A percentile compares a stretch with the other conserved stretches of the same genome.
Evolutionary conservation across 2,888 invertebrate genomes (phyloP).

Genomic region (Arge pagana): DNA sequence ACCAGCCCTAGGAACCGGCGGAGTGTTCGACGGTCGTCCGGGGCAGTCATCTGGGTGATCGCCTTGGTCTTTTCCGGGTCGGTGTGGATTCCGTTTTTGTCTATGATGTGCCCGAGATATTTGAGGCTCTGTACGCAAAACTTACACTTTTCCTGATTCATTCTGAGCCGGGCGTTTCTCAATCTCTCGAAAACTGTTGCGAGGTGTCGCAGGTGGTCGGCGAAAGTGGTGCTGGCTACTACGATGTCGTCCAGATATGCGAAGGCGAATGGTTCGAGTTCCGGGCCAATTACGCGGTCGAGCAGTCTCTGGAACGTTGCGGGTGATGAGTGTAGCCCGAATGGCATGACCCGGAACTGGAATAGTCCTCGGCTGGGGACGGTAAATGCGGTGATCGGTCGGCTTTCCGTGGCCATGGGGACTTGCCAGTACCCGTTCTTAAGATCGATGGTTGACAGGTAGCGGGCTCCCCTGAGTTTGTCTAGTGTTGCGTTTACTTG

Average conservation of each 20-base stretch:
- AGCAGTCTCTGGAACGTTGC: constrained; percentile 39
- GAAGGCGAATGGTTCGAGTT: constrained; percentile 34
- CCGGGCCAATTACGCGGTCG: constrained; percentile 23
- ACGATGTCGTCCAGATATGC: constrained; percentile 40
- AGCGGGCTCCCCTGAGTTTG: constrained; percentile 32
- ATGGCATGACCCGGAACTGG: constrained; percentile 39
- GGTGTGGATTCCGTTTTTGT: neutral
- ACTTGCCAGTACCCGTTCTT: constrained; percentile 30
- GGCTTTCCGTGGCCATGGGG: constrained; percentile 15
- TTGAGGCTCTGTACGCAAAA: constrained; percentile 33
- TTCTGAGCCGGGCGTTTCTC: constrained; percentile 24
- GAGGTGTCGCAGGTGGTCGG: constrained; percentile 33
- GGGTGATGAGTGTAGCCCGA: constrained; percentile 40
- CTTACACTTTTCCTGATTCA: constrained; percentile 33
- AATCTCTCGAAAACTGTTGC: constrained; percentile 30
- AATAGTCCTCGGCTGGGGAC: constrained; percentile 34
- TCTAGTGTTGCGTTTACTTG: constrained; percentile 37
- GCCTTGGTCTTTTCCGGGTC: neutral
- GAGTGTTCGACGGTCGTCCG: constrained; percentile 25
- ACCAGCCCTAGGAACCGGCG: constrained; percentile 33
- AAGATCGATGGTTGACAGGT: constrained; percentile 35
- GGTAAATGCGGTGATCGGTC: constrained; percentile 33
- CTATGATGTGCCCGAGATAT: constrained; percentile 22
- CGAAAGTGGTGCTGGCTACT: constrained; percentile 30
- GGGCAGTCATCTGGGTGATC: constrained; percentile 7